Base-by-base conservation (phyloP, 1,140 invertebrate species). In the Bombus pyrosoma region DNA sequence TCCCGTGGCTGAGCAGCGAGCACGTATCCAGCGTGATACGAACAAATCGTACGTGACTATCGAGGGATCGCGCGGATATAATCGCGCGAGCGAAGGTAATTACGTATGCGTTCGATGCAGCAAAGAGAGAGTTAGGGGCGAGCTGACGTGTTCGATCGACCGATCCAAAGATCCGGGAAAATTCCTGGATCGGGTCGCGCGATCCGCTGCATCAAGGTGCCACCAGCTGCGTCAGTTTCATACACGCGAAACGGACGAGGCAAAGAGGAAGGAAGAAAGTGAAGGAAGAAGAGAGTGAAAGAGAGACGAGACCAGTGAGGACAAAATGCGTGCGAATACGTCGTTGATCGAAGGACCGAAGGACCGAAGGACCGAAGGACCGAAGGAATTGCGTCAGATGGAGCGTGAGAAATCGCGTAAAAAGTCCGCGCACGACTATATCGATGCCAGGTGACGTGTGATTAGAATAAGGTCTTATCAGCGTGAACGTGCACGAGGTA, bases 381-480 rank as follows among this genome's bases (percentile, higher is more conserved):
- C 57, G 28, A 72, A 62, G 71, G 34, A 62, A 74, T 43, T 34
- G 62, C 64, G 72, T 39, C 66, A 8, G 28, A 84, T 22, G 74
- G 39, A 37, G 62, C 66, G 75, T 80, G 34, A 69, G 57, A 68
- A 25, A 57, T 74, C 59, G 68, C 81, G 80, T 64, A 12, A 80
- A n/a, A 57, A 8, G 62, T 74, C n/a, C 81, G 82, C 69, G 53
- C 69, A 79, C 75, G 82, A 74, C 62, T 59, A 66, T 59, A 73
- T 86, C 81, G 83, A 34, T 47, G 53, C 13, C 76, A 79, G 72
- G 77, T 84, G 79, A 82, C 87, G 75, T 76, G 71, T 93, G 89
- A 92, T 93, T 93, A 92, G 87, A 91, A 91, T 88, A 90, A 91
- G 90, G 91, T 93, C 89, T 93, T 93, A 93, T 93, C 93, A 93